Evolutionary conservation across 2,797 vertebrate species (phyloP).

Genomic region (Cuculus canorus): DNA sequence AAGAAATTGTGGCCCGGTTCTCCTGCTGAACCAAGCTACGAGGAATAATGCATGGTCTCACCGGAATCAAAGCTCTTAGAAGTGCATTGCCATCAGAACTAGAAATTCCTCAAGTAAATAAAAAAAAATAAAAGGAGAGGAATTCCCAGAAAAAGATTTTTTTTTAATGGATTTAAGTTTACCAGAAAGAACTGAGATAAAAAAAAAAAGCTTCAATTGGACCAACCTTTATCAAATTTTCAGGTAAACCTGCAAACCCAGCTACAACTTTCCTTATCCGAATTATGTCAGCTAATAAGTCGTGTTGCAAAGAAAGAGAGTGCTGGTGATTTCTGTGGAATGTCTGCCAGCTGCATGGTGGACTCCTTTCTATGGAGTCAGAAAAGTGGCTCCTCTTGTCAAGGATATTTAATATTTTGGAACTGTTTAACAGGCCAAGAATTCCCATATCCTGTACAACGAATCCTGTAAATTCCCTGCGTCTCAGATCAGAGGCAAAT

Average conservation of each 20-base stretch:
- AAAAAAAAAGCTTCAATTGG: neutral
- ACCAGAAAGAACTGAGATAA: neutral
- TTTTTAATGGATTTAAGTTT: neutral
- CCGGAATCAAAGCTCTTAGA: neutral
- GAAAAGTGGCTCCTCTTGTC: neutral
- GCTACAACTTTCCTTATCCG: neutral
- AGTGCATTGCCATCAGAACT: neutral
- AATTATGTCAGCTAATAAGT: neutral
- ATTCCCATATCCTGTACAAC: neutral
- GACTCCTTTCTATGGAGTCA: neutral
- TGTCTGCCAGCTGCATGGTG: neutral
- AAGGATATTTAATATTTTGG: neutral
- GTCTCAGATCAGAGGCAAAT: neutral
- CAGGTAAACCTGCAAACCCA: neutral
- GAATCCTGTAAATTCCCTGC: neutral
- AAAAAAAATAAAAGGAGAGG: rapidly evolving
- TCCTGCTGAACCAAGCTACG: neutral
- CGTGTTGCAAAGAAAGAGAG: neutral
- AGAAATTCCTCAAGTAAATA: neutral
- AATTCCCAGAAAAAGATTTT: neutral
- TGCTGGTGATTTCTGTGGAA: neutral
- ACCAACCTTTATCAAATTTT: neutral
- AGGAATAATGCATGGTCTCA: neutral
- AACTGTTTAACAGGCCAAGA: neutral
- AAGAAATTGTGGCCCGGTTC: neutral